Base-by-base conservation (phyloP, 2,797 vertebrate species). In the Danio tinwini region DNA sequence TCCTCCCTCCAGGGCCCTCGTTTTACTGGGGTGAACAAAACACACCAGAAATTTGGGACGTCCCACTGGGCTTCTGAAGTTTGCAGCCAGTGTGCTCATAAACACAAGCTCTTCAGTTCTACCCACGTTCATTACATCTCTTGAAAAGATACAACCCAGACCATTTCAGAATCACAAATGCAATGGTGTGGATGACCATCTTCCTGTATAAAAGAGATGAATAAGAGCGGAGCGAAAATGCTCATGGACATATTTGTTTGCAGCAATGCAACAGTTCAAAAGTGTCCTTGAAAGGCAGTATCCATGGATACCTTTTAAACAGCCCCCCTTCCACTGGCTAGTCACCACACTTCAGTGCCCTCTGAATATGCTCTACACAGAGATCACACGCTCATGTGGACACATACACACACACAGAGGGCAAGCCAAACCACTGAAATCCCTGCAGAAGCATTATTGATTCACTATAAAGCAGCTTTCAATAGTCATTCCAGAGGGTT, bases 251-350 rank as follows among this genome's bases (percentile, higher is more conserved):
- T 44, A 44, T 56, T 59, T 49, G 19, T 70, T 58, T 81, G 80
- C 82, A 81, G 81, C 42, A 37, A 14, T 80, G 83, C 89, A 86
- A 87, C 74, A 69, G 86, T 81, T 81, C 87, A 81, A 80, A 87
- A 88, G 89, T 91, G 88, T 90, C 91, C 84, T 80, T 81, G 83
- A 83, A 87, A 73, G 52, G 81, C 49, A 47, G 91, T 93, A 88
- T 89, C 93, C 90, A 93, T 93, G 88, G 91, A 42, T 52, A 93
- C 92, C 80, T 85, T 86, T 90, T 86, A 85, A 91, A 93, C 91
- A 91, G 90, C 88, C 71, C 71, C 29, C 76, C 80, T 58, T 78
- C 71, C 59, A 68, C 65, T 56, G 53, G 17, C 83, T 47, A 62
- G 73, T 61, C 65, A 64, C 13, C 79, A 81, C 83, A 86, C 84